Evolutionary conservation across 1,140 invertebrate genomes (phyloP), one percentile per base, ranked within the genome.

Genomic region (Apis mellifera): DNA sequence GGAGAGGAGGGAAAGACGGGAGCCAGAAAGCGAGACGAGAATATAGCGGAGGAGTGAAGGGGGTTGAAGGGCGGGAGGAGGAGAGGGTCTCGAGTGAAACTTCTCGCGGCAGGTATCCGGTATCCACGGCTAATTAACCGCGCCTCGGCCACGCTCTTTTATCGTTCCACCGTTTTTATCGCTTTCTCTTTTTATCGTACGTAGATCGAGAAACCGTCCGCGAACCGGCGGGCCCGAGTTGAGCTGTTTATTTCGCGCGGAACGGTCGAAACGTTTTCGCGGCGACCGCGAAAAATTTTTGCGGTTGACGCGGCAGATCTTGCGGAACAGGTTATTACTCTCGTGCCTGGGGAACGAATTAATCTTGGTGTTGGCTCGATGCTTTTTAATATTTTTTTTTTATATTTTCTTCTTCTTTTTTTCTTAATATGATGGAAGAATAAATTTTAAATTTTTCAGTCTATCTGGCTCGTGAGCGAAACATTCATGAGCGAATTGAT

Each of bases 101-200:
- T 84, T 78, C 82, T 84, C 85, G 73, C 85, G 74, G 86, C 74
- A 54, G 77, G 86, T 86, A 84, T 86, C 85, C 85, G 85, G 85
- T 87, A 87, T 87, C 86, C 85, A 86, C 74, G 86, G 85, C 85
- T 86, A 87, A 87, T 87, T 87, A 87, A 82, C 85, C 86, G 74
- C 83, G 68, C 86, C 86, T 81, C 64, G 62, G 26, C 83, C 57
- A n/a, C 32, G 70, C 78, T 82, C 83, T 85, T 82, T 81, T 88
- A 84, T 87, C 78, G 72, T 79, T 77, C 73, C 71, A n/a, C n/a
- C 82, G 17, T 82, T 88, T 85, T 76, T 74, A 64, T 85, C 79
- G 75, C 82, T 83, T 86, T 86, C 85, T 86, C 86, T 60, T 78
- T 84, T 86, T 77, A 71, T 78, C 32, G 69, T 50, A 42, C 32